phyloP scores from a whole-genome alignment of 1,140 invertebrate genomes.

The Drosophila teissieri region DNA sequence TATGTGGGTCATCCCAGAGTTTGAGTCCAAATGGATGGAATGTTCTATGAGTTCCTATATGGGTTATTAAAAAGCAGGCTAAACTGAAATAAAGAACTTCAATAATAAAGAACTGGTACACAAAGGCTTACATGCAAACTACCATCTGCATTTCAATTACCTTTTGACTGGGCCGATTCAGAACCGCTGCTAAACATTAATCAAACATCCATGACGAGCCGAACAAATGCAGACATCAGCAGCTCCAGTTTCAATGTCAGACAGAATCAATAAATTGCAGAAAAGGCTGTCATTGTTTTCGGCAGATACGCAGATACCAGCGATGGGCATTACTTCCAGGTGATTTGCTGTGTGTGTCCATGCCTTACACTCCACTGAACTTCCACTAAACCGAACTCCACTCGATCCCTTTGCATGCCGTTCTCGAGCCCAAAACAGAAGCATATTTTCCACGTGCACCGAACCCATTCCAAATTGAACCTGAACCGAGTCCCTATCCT shows the following conservation, averaged over 20 bases:
- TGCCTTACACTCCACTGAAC: slow-evolving; percentile 70
- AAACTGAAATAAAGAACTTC: background rate
- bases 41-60: background rate
- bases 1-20: slow-evolving; percentile 60
- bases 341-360: slow-evolving; percentile 76
- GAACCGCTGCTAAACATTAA: slow-evolving; percentile 8
- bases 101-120: no score
- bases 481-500: slow-evolving; percentile 15
- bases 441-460: slow-evolving; percentile 57
- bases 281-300: slow-evolving; percentile 46
- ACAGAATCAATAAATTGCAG: slow-evolving; percentile 77
- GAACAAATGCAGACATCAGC: slow-evolving; percentile 54
- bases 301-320: slow-evolving; percentile 26
- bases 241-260: slow-evolving; percentile 70
- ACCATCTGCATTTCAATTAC: background rate
- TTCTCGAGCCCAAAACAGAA: slow-evolving; percentile 11
- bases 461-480: slow-evolving; percentile 14
- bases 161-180: background rate
- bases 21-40: background rate
- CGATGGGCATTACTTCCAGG: slow-evolving; percentile 77
- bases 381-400: slow-evolving; percentile 38
- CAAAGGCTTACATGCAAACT: no score
- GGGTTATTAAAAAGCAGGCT: background rate
- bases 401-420: slow-evolving; percentile 36
- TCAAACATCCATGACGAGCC: background rate